Conservation (phyloP, 2,797 vertebrate species). For the Mormyrops attenuatus region DNA sequence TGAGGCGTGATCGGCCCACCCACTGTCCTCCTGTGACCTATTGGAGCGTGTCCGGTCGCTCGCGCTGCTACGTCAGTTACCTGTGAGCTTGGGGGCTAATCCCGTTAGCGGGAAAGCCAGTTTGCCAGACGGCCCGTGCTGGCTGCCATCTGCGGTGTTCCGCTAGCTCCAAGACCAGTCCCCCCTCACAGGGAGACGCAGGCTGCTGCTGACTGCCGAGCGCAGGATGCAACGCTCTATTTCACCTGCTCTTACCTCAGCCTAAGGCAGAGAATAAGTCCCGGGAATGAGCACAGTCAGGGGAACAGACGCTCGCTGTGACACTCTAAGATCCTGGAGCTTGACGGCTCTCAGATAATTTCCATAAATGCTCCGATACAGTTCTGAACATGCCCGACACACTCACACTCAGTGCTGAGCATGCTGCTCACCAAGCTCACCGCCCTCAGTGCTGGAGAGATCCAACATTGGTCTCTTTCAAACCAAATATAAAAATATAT, state of each 20-base stretch:
- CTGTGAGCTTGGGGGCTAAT: neutral
- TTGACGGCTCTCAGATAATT: neutral
- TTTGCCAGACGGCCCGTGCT: neutral
- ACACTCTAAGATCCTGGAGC: neutral
- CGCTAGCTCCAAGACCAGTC: neutral
- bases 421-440: neutral
- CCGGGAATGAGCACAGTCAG: neutral
- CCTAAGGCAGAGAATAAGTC: neutral
- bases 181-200: neutral
- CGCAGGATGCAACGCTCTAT: neutral
- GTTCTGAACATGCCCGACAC: neutral
- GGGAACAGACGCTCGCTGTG: neutral
- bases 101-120: slow-evolving; percentile 6
- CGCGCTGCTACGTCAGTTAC: neutral
- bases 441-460: neutral
- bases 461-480: neutral
- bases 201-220: neutral
- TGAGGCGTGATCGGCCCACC: neutral
- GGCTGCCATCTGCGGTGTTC: neutral
- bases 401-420: neutral
- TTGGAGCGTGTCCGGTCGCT: neutral
- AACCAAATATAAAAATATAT: neutral
- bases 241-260: neutral
- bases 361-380: neutral
- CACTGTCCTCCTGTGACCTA: neutral